Percentiles rank a stretch among this genome's conserved stretches.
Conservation (phyloP, 1,140 invertebrate genomes). For the Phortica variegata region DNA sequence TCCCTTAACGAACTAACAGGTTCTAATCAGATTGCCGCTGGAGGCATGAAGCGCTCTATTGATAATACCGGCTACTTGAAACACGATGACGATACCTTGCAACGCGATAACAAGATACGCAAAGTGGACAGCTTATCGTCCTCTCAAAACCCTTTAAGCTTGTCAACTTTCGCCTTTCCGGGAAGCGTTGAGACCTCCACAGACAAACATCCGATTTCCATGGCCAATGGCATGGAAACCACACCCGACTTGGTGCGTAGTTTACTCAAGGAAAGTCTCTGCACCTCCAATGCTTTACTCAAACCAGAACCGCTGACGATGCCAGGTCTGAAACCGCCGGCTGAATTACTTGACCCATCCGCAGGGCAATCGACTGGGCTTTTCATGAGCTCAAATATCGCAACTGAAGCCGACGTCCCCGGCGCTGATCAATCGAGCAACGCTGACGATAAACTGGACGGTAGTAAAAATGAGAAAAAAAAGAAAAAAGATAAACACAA, state of each 20-base stretch:
- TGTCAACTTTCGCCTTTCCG: too few species aligned
- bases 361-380: constrained; percentile 1
- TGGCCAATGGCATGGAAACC: constrained; percentile 50
- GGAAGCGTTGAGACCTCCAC: constrained; percentile 9
- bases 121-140: constrained; percentile 44
- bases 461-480: constrained; percentile 58
- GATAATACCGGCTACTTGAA: constrained; percentile 34
- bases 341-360: constrained; percentile 40
- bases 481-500: constrained; percentile 68
- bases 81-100: constrained; percentile 26
- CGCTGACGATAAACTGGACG: constrained; percentile 28
- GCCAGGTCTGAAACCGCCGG: constrained; percentile 42
- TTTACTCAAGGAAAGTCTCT: constrained; percentile 51
- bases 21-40: constrained; percentile 22
- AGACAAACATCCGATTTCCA: constrained; percentile 38
- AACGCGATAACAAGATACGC: constrained; percentile 44
- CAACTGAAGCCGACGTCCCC: not conserved
- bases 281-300: constrained; percentile 35
- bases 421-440: constrained; percentile 2
- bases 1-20: constrained; percentile 25
- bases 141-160: too few species aligned
- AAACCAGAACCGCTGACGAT: constrained; percentile 42
- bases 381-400: not conserved
- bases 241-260: constrained; percentile 53
- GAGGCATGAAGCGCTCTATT: constrained; percentile 37